Base-by-base conservation (phyloP, 2,888 invertebrate genomes). In the Drosophila crucigera region DNA sequence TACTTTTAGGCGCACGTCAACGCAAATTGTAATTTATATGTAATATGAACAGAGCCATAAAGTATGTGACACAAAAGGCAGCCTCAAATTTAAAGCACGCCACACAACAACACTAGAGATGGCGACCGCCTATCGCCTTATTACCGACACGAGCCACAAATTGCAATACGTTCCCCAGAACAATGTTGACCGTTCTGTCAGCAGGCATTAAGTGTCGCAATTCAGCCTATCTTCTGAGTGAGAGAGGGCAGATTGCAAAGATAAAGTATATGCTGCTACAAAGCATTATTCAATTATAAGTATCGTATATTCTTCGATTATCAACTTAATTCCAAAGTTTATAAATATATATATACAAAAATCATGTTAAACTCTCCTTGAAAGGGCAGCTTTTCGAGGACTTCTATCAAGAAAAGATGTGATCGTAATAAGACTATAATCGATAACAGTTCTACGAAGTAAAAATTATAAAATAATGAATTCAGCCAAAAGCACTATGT, bases 21-120 rank as follows among this genome's bases (percentile, higher is more conserved):
- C 81, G 84, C 72, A 90, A 87, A 87, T 91, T 87, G 91, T 87
- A 89, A 87, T 87, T 87, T 87, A 87, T 87, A 82, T 73, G 90
- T 89, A 90, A 87, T 90, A 91, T 85, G 90, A 90, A 85, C 89
- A 74, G 70, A 73, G 74, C 74, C 91, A 79, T 91, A 91, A 86
- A 86, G 84, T 79, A 83, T 76, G 67, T 61, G 68, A 61, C 70
- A 86, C 82, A 81, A 75, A 76, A 71, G 77, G 72, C 77, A 52
- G 77, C 37, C 56, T 71, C 55, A 71, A 80, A 80, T 79, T 72
- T 76, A 81, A 80, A 80, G 61, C 83, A 71, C 69, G 59, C 31
- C 68, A 39, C 61, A 64, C 56, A 60, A 30, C 22, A 30, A 16
- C 43, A 19, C 58, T 58, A 68, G 73, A 41, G 68, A 68, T 37